Percentiles rank a stretch among this genome's conserved stretches.
Conservation (phyloP, 1,140 invertebrate species). For the Pygmarrhopalites habei region DNA sequence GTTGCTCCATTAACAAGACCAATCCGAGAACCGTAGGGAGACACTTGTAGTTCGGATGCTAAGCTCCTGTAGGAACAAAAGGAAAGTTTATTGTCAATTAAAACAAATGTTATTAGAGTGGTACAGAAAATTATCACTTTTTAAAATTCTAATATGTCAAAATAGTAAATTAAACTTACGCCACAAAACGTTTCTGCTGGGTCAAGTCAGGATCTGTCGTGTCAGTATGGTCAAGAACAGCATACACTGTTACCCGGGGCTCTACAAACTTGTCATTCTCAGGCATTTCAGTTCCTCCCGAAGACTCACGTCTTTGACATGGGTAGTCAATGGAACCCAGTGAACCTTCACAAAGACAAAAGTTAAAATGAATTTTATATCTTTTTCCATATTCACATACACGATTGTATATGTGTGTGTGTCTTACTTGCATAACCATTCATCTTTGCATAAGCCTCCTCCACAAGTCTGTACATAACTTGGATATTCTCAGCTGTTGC, state of each 20-base stretch:
- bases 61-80: constrained; percentile 17
- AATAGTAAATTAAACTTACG: constrained; percentile 3
- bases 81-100: not conserved
- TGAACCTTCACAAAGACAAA: not conserved
- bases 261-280: constrained; percentile 18
- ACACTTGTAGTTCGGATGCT: constrained; percentile 24
- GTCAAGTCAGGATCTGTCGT: constrained; percentile 13
- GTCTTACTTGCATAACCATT: constrained; percentile 11
- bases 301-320: constrained; percentile 7
- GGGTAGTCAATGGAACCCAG: not conserved
- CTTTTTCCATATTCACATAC: not conserved
- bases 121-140: no score
- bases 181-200: constrained; percentile 29
- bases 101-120: not conserved
- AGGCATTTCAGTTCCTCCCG: constrained; percentile 1
- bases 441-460: constrained; percentile 19
- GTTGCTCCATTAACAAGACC: constrained; percentile 32
- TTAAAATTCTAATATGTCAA: no score
- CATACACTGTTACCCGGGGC: constrained; percentile 28
- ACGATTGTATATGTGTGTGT: no score
- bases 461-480: constrained; percentile 3
- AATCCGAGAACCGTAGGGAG: constrained; percentile 24
- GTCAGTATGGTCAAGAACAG: constrained; percentile 31
- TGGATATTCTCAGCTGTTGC: not conserved
- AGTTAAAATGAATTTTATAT: not conserved